These are phyloP conservation scores for Anas platyrhynchos DNA, from an alignment of 2,113 vertebrate species.

Conservation along the genomic window DNA sequence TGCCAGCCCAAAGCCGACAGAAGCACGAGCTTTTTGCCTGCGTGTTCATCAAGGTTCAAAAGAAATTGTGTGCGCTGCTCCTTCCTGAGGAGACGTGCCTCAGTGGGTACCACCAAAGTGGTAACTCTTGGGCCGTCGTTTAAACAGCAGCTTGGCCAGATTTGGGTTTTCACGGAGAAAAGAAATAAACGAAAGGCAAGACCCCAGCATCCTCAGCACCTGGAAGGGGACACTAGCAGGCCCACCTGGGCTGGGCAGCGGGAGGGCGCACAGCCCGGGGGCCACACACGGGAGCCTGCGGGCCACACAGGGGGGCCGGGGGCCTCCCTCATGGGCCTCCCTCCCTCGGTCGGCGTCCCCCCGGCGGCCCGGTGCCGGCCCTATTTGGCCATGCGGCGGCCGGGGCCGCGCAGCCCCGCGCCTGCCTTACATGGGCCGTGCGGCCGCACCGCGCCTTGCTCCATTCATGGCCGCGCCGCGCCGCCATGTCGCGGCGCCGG, in stretches of 20 bases:
- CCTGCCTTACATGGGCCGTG: constrained; percentile 82
- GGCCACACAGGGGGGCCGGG: too few species aligned
- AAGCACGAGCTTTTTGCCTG: background rate
- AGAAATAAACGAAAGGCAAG: background rate
- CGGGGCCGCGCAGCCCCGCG: constrained; percentile 50
- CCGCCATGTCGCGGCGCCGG: constrained; percentile 76
- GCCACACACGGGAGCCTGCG: background rate
- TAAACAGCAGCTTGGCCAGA: rapidly evolving
- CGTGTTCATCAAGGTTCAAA: background rate
- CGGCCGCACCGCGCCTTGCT: constrained; percentile 72
- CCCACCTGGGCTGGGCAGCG: background rate
- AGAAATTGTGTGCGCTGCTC: background rate
- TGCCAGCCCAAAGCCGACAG: background rate
- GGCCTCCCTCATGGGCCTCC: too few species aligned
- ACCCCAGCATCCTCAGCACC: too few species aligned
- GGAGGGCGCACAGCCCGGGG: background rate
- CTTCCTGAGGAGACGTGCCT: background rate
- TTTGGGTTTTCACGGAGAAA: background rate
- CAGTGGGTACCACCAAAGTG: too few species aligned
- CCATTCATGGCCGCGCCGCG: constrained; percentile 88
- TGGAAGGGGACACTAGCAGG: background rate
- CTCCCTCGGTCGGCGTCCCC: too few species aligned
- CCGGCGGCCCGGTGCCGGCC: background rate
- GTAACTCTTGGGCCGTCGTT: background rate
- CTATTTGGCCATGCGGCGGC: constrained; percentile 77